phyloP scores from a whole-genome alignment of 2,888 invertebrate species.

The Drosophila pseudotakahashii region DNA sequence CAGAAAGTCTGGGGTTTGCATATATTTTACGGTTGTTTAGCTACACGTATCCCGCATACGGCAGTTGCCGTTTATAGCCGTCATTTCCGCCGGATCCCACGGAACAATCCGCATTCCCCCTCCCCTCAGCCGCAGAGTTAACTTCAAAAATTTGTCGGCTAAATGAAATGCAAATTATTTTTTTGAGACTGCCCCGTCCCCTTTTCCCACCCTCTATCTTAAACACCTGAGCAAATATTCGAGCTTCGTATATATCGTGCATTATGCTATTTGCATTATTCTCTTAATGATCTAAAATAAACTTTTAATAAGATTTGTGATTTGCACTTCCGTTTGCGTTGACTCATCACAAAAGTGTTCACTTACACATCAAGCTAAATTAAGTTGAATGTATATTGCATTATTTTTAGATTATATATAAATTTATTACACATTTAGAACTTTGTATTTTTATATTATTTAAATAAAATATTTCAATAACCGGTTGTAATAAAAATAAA shows the following conservation, averaged over 20 bases:
- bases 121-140: slow-evolving; percentile 50
- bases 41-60: slow-evolving; percentile 63
- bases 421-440: too few species aligned
- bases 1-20: slow-evolving; percentile 49
- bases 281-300: slow-evolving; percentile 67
- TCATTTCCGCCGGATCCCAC: slow-evolving; percentile 34
- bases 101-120: slow-evolving; percentile 28
- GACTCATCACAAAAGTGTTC: slow-evolving; percentile 57
- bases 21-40: slow-evolving; percentile 78
- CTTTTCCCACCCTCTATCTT: slow-evolving; percentile 1
- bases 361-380: not conserved
- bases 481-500: too few species aligned
- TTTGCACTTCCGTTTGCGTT: slow-evolving; percentile 63
- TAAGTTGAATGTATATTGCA: not conserved
- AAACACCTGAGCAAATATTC: slow-evolving; percentile 64
- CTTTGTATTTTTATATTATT: too few species aligned
- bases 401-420: not conserved
- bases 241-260: slow-evolving; percentile 35
- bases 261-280: slow-evolving; percentile 49
- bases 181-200: not conserved
- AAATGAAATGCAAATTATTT: slow-evolving; percentile 62
- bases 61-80: slow-evolving; percentile 71
- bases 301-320: slow-evolving; percentile 60
- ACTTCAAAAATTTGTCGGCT: slow-evolving; percentile 53
- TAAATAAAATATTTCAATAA: too few species aligned